These are phyloP conservation scores for Callyntrura sp. DNA, from an alignment of 2,888 invertebrate species.

Conservation along the genomic window DNA sequence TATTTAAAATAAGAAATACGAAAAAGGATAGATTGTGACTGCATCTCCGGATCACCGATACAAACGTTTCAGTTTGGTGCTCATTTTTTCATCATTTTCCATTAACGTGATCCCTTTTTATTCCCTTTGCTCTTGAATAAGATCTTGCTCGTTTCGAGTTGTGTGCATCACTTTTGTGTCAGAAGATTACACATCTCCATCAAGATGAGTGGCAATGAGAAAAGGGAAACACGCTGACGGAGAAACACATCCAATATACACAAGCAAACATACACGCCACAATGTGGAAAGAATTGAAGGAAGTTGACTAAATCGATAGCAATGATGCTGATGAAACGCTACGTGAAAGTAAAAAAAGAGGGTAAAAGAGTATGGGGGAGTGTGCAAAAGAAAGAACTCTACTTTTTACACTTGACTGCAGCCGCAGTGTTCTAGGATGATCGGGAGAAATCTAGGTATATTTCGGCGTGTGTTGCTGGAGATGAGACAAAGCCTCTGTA, in stretches of 20 bases:
- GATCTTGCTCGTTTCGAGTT: background rate
- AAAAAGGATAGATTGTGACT: too few species aligned
- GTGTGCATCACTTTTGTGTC: constrained; percentile 47
- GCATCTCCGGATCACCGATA: too few species aligned
- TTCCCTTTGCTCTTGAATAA: background rate
- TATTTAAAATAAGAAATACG: too few species aligned
- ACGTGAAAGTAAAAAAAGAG: background rate
- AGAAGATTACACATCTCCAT: constrained; percentile 53
- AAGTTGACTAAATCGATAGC: constrained; percentile 54
- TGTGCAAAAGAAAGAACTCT: constrained; percentile 13
- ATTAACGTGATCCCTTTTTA: background rate
- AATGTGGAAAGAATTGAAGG: constrained; percentile 13
- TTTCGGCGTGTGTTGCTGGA: background rate
- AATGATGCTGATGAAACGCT: constrained; percentile 42
- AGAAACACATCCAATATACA: background rate
- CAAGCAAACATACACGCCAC: background rate
- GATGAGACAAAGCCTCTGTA: constrained; percentile 6
- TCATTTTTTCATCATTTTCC: constrained; percentile 18
- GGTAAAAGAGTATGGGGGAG: background rate
- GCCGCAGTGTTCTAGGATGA: constrained; percentile 2
- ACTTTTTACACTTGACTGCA: too few species aligned
- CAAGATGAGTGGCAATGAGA: constrained; percentile 53
- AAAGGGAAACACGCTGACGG: background rate
- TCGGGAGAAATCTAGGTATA: constrained; percentile 13
- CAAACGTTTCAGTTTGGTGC: background rate